Base-by-base conservation (phyloP, 2,113 vertebrate species). In the Odocoileus virginianus region DNA sequence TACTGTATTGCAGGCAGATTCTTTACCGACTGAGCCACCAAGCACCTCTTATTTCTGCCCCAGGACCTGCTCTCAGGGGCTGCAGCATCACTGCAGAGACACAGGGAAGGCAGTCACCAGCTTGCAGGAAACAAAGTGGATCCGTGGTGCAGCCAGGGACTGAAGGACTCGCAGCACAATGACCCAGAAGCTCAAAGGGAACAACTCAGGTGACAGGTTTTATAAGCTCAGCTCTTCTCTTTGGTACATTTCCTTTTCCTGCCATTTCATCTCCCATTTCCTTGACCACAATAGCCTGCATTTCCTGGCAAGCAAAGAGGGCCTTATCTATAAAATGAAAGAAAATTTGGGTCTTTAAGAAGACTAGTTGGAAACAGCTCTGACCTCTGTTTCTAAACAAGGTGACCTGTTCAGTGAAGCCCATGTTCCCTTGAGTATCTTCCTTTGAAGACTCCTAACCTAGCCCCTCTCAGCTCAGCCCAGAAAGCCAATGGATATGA, bases 81-180 rank as follows among this genome's bases (percentile, higher is more conserved):
- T 45, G 30, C 25, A 8, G 5, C 5, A 1, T 50, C 71, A 36
- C 3, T 14, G 30, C 57, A 25, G 50, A n/a, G 16, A 2, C 3
- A 4, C 28, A 16, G 17, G 19, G n/a, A 40, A 21, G 57, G 21
- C 2, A n/a, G 47, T 21, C 28, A 11, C 9, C 7, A 25, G 64
- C 7, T 43, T 19, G 0, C 74, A n/a, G 0, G 15, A 28, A 21
- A 10, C 25, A 6, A 1, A 10, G 21, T 55, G 0, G 40, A 8
- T 27, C 33, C 30, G 2, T 0, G 3, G 15, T 3, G 3, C 21
- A 3, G 1, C 13, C 5, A 0, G 28, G 10, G 28, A 3, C 16
- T 1, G 36, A 27, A 43, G 33, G 54, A 9, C 17, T 36, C 64
- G 47, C 21, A 13, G 17, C 15, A 0, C 1, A 1, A 0, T 1